Percentiles rank a stretch among this genome's conserved stretches.
phyloP scores from a whole-genome alignment of 30 jellyfish, hydroid and myxozoan species.

The Hydractinia symbiolongicarpus region DNA sequence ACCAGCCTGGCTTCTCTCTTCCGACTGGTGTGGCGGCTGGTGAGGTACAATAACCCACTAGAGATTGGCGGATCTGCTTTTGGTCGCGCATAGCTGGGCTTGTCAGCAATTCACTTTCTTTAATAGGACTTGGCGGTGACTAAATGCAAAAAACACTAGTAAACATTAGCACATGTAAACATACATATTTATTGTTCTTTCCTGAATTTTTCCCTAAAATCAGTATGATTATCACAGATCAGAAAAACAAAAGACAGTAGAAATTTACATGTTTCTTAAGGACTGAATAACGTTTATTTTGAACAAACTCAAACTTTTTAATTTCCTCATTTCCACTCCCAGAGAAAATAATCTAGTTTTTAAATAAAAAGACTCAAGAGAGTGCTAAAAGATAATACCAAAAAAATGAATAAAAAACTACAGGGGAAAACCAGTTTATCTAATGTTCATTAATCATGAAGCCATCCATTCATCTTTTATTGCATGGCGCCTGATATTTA shows the following conservation, averaged over 20 bases:
- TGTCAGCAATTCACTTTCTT: background rate
- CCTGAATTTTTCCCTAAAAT: too few species aligned
- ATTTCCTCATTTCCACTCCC: background rate
- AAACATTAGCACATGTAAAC: background rate
- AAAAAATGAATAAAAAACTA: background rate
- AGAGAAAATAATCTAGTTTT: background rate
- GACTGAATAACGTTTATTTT: too few species aligned
- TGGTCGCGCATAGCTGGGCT: constrained; percentile 29
- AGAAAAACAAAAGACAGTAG: too few species aligned
- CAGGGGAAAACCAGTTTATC: background rate
- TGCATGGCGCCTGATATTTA: too few species aligned
- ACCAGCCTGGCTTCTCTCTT: constrained; percentile 78
- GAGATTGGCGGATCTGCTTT: constrained; percentile 31
- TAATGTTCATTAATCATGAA: background rate
- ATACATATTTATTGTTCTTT: background rate
- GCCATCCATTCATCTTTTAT: too few species aligned
- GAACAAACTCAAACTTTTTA: background rate
- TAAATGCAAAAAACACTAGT: background rate
- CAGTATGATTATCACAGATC: too few species aligned
- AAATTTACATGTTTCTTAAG: too few species aligned
- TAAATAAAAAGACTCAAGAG: background rate
- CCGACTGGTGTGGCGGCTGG: constrained; percentile 85
- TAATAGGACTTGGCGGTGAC: constrained; percentile 6
- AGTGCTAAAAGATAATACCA: background rate
- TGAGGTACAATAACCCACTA: constrained; percentile 71